Conservation (phyloP, 2,888 invertebrate genomes). For the Drosophila neutralis region DNA sequence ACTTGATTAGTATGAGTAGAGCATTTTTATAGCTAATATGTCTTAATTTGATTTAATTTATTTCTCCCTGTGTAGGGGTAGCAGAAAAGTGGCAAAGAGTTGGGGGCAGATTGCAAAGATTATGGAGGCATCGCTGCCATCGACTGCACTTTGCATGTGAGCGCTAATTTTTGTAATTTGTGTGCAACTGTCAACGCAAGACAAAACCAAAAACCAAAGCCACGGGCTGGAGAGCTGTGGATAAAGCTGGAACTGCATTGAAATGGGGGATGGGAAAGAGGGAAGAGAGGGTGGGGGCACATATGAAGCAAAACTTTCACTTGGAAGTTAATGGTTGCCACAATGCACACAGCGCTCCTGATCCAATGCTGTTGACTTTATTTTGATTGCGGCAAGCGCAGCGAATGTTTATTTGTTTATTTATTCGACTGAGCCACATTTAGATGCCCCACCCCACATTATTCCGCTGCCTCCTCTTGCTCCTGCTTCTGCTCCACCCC, state of each 20-base stretch:
- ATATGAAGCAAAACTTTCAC: slow-evolving; percentile 66
- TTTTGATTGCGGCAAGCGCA: slow-evolving; percentile 59
- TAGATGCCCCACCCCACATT: slow-evolving; percentile 7
- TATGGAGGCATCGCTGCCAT: slow-evolving; percentile 51
- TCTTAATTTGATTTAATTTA: background rate
- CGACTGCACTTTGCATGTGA: slow-evolving; percentile 59
- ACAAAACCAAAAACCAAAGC: slow-evolving; percentile 30
- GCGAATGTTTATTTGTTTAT: slow-evolving; percentile 60
- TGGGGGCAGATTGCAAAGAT: slow-evolving; percentile 46
- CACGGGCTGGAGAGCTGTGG: slow-evolving; percentile 42
- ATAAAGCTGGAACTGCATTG: slow-evolving; percentile 22
- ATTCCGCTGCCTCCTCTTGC: background rate
- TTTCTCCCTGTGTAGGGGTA: slow-evolving; percentile 3
- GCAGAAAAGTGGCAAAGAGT: background rate
- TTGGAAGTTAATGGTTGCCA: slow-evolving; percentile 45
- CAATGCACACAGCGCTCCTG: slow-evolving; percentile 39
- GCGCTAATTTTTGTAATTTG: slow-evolving; percentile 74
- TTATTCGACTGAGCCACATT: slow-evolving; percentile 43
- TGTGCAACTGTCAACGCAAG: slow-evolving; percentile 70
- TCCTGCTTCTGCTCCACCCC: background rate
- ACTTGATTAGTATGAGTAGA: background rate
- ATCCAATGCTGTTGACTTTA: slow-evolving; percentile 49
- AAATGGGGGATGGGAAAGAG: background rate
- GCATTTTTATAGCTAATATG: too few relatives aligned
- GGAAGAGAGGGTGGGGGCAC: background rate